Evolutionary conservation across 2,888 invertebrate species (phyloP).

Genomic region (Junonia oenone): DNA sequence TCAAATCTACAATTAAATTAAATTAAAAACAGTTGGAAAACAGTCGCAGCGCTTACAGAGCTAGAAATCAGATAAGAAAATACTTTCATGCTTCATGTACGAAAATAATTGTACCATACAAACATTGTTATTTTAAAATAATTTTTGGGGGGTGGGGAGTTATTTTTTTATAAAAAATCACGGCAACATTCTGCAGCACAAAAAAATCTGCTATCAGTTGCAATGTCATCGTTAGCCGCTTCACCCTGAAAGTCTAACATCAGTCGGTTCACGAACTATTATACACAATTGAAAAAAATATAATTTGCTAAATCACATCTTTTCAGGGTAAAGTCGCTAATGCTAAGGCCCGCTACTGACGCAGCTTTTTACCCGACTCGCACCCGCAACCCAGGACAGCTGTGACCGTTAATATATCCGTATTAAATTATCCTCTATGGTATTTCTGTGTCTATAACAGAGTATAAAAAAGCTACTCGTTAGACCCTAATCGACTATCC

Average conservation of each 20-base stretch:
- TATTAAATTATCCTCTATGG: conserved; percentile 10
- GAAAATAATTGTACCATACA: conserved; percentile 59
- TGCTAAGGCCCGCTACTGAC: conserved; percentile 41
- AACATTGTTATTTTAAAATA: conserved; percentile 54
- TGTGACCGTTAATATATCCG: conserved; percentile 2
- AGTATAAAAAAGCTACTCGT: conserved; percentile 22
- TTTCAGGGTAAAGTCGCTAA: conserved; percentile 50
- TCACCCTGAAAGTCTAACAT: conserved; percentile 49
- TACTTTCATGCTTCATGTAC: conserved; percentile 76
- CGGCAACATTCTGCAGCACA: conserved; percentile 61
- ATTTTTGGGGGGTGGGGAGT: conserved; percentile 37
- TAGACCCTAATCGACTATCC: conserved; percentile 5
- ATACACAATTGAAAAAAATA: conserved; percentile 59
- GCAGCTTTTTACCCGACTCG: conserved; percentile 6
- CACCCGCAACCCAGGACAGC: conserved; percentile 4
- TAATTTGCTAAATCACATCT: conserved; percentile 52
- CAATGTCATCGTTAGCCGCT: conserved; percentile 47
- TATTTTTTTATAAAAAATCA: conserved; percentile 58
- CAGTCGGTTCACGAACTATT: conserved; percentile 54
- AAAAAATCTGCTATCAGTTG: conserved; percentile 66
- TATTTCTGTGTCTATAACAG: conserved; percentile 16
- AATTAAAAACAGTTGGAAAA: conserved; percentile 42
- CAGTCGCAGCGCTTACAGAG: conserved; percentile 32
- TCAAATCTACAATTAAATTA: conserved; percentile 65
- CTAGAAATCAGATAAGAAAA: conserved; percentile 41